A percentile compares a stretch with the other conserved stretches of the same genome.
These are phyloP conservation scores for Thripadectes ignobilis DNA, from an alignment of 2,797 vertebrate species.

Conservation along the genomic window DNA sequence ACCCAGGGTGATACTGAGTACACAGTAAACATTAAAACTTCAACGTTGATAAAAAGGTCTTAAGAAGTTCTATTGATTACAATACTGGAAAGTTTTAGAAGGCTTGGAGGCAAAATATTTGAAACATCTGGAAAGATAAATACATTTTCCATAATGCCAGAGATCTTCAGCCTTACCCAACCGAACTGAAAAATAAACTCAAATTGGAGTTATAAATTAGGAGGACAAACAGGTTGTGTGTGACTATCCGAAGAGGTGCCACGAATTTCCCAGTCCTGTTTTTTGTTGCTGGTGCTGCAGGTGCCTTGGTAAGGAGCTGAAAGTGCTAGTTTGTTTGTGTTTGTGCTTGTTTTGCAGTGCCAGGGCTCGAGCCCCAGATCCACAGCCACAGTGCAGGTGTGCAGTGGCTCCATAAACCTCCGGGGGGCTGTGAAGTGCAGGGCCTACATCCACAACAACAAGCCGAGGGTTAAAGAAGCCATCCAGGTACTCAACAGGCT, in stretches of 20 bases:
- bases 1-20: neutral
- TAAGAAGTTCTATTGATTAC: neutral
- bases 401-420: conserved; percentile 84
- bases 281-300: neutral
- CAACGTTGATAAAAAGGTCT: neutral
- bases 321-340: too few species aligned
- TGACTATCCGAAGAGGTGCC: neutral
- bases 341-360: conserved; percentile 65
- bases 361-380: conserved; percentile 64
- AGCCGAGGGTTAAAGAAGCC: conserved; percentile 86
- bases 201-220: accelerated
- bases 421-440: conserved; percentile 86
- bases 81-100: neutral
- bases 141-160: neutral
- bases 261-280: neutral
- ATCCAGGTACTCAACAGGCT: conserved; percentile 80
- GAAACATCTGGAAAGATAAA: neutral
- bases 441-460: conserved; percentile 89
- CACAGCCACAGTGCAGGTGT: conserved; percentile 79
- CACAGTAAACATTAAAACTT: neutral
- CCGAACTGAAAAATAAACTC: neutral
- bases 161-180: neutral
- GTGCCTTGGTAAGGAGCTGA: neutral
- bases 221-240: neutral
- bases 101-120: neutral